Percentiles rank a stretch among this genome's conserved stretches.
Conservation (phyloP, 2,797 vertebrate species). For the Aeoliscus strigatus region DNA sequence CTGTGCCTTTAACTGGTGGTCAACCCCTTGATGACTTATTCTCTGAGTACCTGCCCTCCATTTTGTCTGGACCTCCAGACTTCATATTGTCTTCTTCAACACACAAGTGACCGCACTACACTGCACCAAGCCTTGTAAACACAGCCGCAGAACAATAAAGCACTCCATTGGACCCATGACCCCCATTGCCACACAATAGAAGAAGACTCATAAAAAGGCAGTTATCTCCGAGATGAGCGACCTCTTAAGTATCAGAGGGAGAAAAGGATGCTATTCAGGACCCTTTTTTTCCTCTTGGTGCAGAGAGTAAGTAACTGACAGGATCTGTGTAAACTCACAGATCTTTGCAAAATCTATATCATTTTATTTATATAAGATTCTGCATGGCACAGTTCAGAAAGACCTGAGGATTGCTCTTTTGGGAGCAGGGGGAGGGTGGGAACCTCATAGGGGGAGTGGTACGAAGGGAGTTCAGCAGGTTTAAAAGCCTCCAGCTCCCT, state of each 20-base stretch:
- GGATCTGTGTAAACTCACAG: slow-evolving; percentile 17
- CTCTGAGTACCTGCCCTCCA: slow-evolving; percentile 38
- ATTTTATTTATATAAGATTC: background rate
- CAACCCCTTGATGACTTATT: too few relatives aligned
- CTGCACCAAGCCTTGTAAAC: slow-evolving; percentile 73
- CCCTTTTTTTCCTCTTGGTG: slow-evolving; percentile 54
- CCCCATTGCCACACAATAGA: slow-evolving; percentile 79
- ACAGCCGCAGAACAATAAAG: slow-evolving; percentile 79
- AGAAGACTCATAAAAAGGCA: slow-evolving; percentile 82
- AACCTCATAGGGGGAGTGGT: slow-evolving; percentile 58
- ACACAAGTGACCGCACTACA: slow-evolving; percentile 62
- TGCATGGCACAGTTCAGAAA: background rate
- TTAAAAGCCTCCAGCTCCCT: slow-evolving; percentile 70
- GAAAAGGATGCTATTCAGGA: slow-evolving; percentile 65
- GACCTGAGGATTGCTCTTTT: slow-evolving; percentile 6
- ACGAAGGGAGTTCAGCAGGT: slow-evolving; percentile 51
- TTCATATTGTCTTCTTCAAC: slow-evolving; percentile 62
- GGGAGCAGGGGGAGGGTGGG: slow-evolving; percentile 59
- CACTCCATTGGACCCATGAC: slow-evolving; percentile 78
- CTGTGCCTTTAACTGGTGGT: too few relatives aligned
- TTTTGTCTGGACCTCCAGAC: slow-evolving; percentile 53
- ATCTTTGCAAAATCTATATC: slow-evolving; percentile 1
- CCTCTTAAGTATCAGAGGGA: slow-evolving; percentile 73
- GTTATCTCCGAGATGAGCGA: slow-evolving; percentile 77
- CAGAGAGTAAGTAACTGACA: slow-evolving; percentile 17